Base-by-base conservation (phyloP, 2,113 vertebrate genomes). In the Tapirus terrestris region DNA sequence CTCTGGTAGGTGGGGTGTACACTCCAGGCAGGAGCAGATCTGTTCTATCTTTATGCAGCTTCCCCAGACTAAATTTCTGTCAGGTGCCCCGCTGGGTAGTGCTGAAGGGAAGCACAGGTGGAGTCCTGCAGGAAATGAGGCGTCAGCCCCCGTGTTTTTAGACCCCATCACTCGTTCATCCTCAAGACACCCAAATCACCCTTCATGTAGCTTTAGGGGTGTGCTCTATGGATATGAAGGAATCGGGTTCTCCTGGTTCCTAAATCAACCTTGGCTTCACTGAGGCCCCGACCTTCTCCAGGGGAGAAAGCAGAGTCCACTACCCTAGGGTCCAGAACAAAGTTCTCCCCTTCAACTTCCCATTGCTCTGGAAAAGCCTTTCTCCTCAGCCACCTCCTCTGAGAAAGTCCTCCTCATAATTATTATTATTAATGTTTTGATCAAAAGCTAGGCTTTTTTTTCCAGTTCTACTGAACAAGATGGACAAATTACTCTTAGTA, bases 11-110 rank as follows among this genome's bases (percentile, higher is more conserved):
- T 6, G 25, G 39, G 16, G 13, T 43, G 7, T n/a, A 43, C 25
- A 0, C 0, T 0, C 4, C 1, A 8, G n/a, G 53, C 10, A 45
- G 61, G 25, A 13, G 18, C 10, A 33, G 2, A 3, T 27, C 23
- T 23, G 3, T 10, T 60, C 20, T 13, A 0, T 70, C 43, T 70
- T 43, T 77, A 39, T 8, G 23, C 4, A 3, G 2, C 0, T 2
- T 36, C 17, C 11, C 10, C 36, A 25, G 10, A 9, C 8, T 14
- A 0, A 8, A 8, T 27, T n/a, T 63, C 48, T 82, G 17, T 4
- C 5, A 17, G 39, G 27, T 23, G 0, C 23, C 45, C 1, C 0
- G 20, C 21, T 16, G 65, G n/a, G 20, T 31, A 63, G 3, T 17
- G 33, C 9, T 6, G 0, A 1, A 16, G 36, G 27, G 27, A 60